Evolutionary conservation across 2,888 invertebrate genomes (phyloP).

Genomic region (Timema podura): DNA sequence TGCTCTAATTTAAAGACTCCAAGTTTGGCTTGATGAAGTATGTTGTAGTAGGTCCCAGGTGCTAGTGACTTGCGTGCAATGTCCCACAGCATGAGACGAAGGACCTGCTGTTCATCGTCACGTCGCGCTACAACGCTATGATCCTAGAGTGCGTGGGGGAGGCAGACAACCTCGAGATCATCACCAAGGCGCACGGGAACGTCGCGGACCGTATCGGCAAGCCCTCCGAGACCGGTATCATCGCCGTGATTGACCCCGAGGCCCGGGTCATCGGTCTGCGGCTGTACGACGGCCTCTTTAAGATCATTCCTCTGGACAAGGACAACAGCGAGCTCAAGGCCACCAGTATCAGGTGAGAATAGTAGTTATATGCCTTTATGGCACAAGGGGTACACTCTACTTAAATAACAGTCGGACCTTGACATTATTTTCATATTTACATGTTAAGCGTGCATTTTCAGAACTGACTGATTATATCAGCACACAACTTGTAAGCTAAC

Average conservation of each 20-base stretch:
- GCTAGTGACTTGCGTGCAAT: too few relatives aligned
- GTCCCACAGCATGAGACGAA: slow-evolving; percentile 77
- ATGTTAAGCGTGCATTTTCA: too few relatives aligned
- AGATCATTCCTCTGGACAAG: slow-evolving; percentile 93
- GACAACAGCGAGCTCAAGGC: slow-evolving; percentile 93
- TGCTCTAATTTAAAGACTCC: slow-evolving; percentile 3
- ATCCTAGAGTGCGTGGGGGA: slow-evolving; percentile 85
- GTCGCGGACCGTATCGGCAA: slow-evolving; percentile 93
- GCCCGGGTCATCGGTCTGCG: slow-evolving; percentile 92
- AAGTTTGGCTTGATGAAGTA: not conserved
- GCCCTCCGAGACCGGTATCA: slow-evolving; percentile 91
- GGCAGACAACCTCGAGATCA: slow-evolving; percentile 82
- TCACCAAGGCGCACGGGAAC: slow-evolving; percentile 94
- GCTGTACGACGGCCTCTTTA: slow-evolving; percentile 94
- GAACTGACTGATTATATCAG: too few relatives aligned
- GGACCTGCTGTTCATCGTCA: slow-evolving; percentile 89
- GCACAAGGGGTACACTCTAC: too few relatives aligned
- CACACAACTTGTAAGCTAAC: too few relatives aligned
- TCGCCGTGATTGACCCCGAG: slow-evolving; percentile 94
- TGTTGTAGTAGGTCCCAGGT: too few relatives aligned
- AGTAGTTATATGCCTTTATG: too few relatives aligned
- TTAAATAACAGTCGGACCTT: too few relatives aligned
- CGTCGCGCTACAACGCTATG: slow-evolving; percentile 94
- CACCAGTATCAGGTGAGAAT: slow-evolving; percentile 57
- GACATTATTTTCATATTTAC: too few relatives aligned